Conservation (phyloP, 2,888 invertebrate genomes). For the Leptinotarsa juncta region DNA sequence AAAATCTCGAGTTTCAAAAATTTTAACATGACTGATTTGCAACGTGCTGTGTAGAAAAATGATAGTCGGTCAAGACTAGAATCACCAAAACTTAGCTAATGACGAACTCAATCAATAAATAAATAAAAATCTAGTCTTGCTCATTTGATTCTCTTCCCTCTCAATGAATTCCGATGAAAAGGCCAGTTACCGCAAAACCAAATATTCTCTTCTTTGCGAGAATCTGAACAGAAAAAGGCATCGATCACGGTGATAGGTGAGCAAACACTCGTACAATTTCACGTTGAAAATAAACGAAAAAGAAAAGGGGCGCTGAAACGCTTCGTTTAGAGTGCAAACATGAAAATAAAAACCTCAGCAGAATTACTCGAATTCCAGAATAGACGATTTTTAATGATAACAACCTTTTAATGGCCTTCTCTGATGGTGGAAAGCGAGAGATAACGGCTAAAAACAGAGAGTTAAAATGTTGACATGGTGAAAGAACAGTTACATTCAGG, state of each 20-base stretch:
- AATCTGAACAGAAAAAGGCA: neutral
- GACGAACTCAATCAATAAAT: too few species aligned
- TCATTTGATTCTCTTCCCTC: neutral
- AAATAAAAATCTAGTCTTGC: neutral
- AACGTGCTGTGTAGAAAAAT: too few species aligned
- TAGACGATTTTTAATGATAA: slow-evolving; percentile 14
- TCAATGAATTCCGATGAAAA: neutral
- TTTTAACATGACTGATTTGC: too few species aligned
- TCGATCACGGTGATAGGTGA: slow-evolving; percentile 7
- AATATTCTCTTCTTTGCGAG: neutral
- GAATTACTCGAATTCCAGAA: slow-evolving; percentile 14
- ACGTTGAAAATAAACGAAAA: slow-evolving; percentile 8
- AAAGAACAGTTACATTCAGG: neutral
- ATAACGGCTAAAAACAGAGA: neutral
- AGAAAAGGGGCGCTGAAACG: neutral
- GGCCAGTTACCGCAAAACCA: neutral
- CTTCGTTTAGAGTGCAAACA: slow-evolving; percentile 13
- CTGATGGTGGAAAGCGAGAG: neutral
- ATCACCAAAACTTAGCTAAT: too few species aligned
- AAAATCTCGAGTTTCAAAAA: too few species aligned
- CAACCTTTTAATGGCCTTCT: slow-evolving; percentile 1
- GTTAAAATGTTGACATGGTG: slow-evolving; percentile 4
- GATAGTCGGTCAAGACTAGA: too few species aligned
- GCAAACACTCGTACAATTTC: slow-evolving; percentile 14
- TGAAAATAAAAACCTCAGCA: slow-evolving; percentile 22